Percentiles rank a stretch among this genome's conserved stretches.
Conservation (phyloP, 2,888 invertebrate species). For the Patella depressa region DNA sequence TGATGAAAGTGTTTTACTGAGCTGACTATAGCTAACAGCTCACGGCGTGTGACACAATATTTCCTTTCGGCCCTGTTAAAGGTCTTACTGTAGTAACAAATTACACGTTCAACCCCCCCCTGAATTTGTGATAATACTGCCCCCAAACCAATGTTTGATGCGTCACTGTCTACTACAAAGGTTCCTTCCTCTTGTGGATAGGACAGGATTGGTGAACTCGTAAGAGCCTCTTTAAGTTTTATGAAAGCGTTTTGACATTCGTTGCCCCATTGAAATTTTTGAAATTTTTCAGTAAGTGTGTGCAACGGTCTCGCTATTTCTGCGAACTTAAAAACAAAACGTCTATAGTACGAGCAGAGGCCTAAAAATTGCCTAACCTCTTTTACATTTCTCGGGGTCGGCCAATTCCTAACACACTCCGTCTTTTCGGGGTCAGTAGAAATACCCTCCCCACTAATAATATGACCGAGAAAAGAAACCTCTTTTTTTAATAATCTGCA, state of each 20-base stretch:
- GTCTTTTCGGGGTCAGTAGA: constrained; percentile 3
- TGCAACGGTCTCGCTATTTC: neutral
- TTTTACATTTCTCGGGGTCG: neutral
- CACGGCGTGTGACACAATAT: constrained; percentile 31
- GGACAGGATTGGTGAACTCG: neutral
- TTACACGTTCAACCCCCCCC: constrained; percentile 26
- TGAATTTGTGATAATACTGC: neutral
- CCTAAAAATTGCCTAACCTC: constrained; percentile 7
- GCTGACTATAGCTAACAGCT: constrained; percentile 30
- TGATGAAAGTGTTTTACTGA: constrained; percentile 38
- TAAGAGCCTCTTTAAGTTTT: neutral
- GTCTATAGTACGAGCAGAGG: neutral
- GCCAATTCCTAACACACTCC: neutral
- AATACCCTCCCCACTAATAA: neutral
- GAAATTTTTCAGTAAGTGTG: neutral
- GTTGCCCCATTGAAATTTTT: constrained; percentile 1
- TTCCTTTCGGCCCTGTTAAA: constrained; percentile 26
- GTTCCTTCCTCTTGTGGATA: neutral
- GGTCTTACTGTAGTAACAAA: constrained; percentile 27
- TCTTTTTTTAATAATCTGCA: neutral
- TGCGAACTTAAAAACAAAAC: constrained; percentile 2
- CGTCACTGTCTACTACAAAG: neutral
- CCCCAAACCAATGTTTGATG: neutral
- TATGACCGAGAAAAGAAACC: neutral
- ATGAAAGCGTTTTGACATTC: neutral